phyloP scores from a whole-genome alignment of 2,113 vertebrate genomes.

The Hippocampus barbouri region DNA sequence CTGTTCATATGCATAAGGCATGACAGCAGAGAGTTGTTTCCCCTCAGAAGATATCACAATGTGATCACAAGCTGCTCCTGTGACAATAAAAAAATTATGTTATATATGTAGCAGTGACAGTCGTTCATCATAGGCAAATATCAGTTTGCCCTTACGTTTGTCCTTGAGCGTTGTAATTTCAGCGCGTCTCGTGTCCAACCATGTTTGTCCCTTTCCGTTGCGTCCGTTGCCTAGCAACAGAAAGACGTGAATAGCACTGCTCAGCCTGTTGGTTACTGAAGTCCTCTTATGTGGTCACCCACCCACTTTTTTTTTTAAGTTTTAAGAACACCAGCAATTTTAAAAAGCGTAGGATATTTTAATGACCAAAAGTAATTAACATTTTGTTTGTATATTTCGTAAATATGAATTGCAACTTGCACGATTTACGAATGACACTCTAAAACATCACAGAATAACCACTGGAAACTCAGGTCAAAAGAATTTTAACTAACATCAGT shows the following conservation, averaged over 20 bases:
- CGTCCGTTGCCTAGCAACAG: background rate
- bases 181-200: background rate
- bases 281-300: background rate
- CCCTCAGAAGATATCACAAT: constrained; percentile 2
- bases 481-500: background rate
- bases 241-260: background rate
- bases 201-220: background rate
- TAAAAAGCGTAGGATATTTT: background rate
- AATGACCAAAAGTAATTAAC: background rate
- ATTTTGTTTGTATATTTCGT: too few relatives aligned
- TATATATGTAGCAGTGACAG: background rate
- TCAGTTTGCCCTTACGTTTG: background rate
- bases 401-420: background rate
- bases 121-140: background rate
- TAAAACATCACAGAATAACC: background rate
- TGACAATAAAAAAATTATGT: background rate
- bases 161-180: background rate
- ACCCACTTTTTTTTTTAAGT: background rate
- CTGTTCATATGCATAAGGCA: constrained; percentile 75
- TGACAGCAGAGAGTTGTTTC: constrained; percentile 57
- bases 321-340: background rate
- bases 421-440: background rate
- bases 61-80: background rate
- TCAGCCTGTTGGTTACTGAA: background rate
- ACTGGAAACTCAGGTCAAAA: background rate